Conservation (phyloP, 2,113 vertebrate genomes). For the Neomonachus schauinslandi region DNA sequence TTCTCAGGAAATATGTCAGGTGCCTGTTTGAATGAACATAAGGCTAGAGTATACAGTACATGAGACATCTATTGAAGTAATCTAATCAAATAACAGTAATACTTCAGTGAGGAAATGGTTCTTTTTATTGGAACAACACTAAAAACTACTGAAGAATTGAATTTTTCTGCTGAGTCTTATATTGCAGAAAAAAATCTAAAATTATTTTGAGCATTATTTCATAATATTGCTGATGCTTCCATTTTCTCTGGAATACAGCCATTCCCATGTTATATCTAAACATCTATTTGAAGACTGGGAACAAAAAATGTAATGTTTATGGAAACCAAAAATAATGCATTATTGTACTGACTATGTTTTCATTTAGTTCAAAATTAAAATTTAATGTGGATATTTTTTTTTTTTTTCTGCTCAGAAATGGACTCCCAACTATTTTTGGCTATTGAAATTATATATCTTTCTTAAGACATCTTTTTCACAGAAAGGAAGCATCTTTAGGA, state of each 20-base stretch:
- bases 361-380: not conserved
- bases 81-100: not conserved
- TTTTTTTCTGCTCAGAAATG: not conserved
- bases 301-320: not conserved
- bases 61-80: not conserved
- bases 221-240: not conserved
- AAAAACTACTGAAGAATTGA: not conserved
- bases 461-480: not conserved
- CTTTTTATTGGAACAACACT: not conserved
- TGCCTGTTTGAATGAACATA: not conserved
- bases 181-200: not conserved
- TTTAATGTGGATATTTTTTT: not conserved
- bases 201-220: not conserved
- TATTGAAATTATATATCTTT: not conserved
- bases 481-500: not conserved
- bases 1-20: not conserved
- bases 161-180: not conserved
- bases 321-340: not conserved
- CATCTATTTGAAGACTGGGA: not conserved
- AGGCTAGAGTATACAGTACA: not conserved
- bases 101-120: not conserved
- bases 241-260: not conserved
- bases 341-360: not conserved
- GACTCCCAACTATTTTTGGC: not conserved
- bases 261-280: not conserved